Evolutionary conservation across 1,140 invertebrate genomes (phyloP).

Genomic region (Olivierus martensii): DNA sequence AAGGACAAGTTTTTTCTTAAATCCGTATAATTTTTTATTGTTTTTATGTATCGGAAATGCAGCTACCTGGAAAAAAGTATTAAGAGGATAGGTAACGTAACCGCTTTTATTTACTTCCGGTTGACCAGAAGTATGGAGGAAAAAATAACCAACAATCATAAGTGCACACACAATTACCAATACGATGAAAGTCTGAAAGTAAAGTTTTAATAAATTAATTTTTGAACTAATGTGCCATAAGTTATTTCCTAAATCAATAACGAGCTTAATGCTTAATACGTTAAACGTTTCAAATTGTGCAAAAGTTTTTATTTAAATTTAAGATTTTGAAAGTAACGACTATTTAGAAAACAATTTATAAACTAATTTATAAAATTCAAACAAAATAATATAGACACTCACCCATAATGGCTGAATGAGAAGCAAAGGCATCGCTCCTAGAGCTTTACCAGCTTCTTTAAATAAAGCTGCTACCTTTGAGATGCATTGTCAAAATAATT

Average conservation of each 20-base stretch:
- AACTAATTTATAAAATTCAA: too few species aligned
- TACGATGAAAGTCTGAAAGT: slow-evolving; percentile 47
- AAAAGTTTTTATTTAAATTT: too few species aligned
- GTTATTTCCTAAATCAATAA: too few species aligned
- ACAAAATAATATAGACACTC: slow-evolving; percentile 24
- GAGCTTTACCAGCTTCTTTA: slow-evolving; percentile 57
- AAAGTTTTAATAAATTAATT: too few species aligned
- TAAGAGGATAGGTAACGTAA: slow-evolving; percentile 36
- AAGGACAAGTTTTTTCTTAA: not conserved
- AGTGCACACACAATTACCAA: slow-evolving; percentile 38
- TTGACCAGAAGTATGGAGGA: slow-evolving; percentile 47
- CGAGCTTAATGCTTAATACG: too few species aligned
- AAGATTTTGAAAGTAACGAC: too few species aligned
- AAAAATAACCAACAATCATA: slow-evolving; percentile 45
- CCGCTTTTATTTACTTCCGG: slow-evolving; percentile 31
- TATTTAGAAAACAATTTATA: too few species aligned
- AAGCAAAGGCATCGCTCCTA: slow-evolving; percentile 51
- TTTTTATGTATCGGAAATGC: too few species aligned
- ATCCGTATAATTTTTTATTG: too few species aligned
- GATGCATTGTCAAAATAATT: not conserved
- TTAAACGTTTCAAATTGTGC: too few species aligned
- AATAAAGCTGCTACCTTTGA: slow-evolving; percentile 32
- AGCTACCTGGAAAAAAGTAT: slow-evolving; percentile 35
- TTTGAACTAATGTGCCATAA: too few species aligned
- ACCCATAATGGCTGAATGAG: slow-evolving; percentile 58